phyloP scores from a whole-genome alignment of 1,140 invertebrate species.

The Arctopsyche grandis region DNA sequence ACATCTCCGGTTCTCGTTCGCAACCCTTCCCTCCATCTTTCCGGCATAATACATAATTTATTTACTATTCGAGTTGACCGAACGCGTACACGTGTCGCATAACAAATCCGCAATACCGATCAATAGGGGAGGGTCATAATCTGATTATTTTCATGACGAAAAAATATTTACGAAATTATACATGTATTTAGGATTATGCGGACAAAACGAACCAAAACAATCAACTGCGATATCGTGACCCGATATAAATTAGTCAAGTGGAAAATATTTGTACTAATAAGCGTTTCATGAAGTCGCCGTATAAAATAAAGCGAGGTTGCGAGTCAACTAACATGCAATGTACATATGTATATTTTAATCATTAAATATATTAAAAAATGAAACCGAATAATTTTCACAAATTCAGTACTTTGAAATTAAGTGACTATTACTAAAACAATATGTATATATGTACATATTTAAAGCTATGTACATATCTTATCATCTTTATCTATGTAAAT shows the following conservation, averaged over 20 bases:
- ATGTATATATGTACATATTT: too few relatives aligned
- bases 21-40: neutral
- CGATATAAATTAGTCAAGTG: conserved; percentile 13
- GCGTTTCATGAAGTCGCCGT: neutral
- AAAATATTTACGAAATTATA: too few relatives aligned
- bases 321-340: neutral
- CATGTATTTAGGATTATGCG: too few relatives aligned
- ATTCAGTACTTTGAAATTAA: too few relatives aligned
- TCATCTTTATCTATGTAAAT: too few relatives aligned
- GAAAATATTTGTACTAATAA: conserved; percentile 21
- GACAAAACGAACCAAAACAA: neutral
- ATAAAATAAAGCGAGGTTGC: neutral
- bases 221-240: conserved; percentile 14
- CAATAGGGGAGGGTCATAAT: neutral
- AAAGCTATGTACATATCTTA: too few relatives aligned
- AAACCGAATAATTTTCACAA: too few relatives aligned
- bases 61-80: neutral
- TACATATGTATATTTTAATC: too few relatives aligned
- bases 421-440: too few relatives aligned
- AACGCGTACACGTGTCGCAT: neutral
- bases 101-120: neutral
- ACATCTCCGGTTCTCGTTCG: conserved; percentile 17
- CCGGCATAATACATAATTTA: neutral
- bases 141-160: neutral
- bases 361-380: too few relatives aligned